A percentile compares a stretch with the other conserved stretches of the same genome.
These are phyloP conservation scores for Anarsia innoxiella DNA, from an alignment of 2,888 invertebrate species.

Conservation along the genomic window DNA sequence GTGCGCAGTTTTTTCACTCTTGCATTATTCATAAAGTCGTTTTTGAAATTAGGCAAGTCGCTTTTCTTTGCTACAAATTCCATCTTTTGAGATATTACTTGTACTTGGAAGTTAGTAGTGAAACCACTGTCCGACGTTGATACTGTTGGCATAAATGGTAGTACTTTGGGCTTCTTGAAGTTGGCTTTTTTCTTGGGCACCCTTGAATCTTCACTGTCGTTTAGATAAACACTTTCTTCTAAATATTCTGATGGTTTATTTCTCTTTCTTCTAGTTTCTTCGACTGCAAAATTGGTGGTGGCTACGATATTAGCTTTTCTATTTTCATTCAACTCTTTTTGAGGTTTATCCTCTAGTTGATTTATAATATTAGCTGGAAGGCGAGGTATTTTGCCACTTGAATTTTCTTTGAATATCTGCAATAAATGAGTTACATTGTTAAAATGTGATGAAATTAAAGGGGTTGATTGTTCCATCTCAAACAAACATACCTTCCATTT, in stretches of 20 bases:
- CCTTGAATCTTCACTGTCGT: slow-evolving; percentile 28
- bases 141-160: slow-evolving; percentile 56
- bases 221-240: slow-evolving; percentile 60
- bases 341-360: slow-evolving; percentile 45
- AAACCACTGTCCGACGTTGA: slow-evolving; percentile 52
- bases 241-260: slow-evolving; percentile 59
- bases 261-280: slow-evolving; percentile 38
- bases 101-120: slow-evolving; percentile 59
- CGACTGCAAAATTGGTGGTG: slow-evolving; percentile 51
- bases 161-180: slow-evolving; percentile 45
- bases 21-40: slow-evolving; percentile 41
- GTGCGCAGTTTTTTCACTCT: slow-evolving; percentile 50
- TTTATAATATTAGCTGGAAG: slow-evolving; percentile 45
- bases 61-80: slow-evolving; percentile 49
- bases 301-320: slow-evolving; percentile 37
- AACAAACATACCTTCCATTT: too few relatives aligned
- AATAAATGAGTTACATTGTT: slow-evolving; percentile 17
- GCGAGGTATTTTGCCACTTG: slow-evolving; percentile 41
- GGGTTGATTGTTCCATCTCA: background rate
- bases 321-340: slow-evolving; percentile 19
- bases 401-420: slow-evolving; percentile 44
- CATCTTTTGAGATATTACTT: slow-evolving; percentile 42
- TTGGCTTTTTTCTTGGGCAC: slow-evolving; percentile 30
- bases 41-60: slow-evolving; percentile 44
- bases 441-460: slow-evolving; percentile 1